Base-by-base conservation (phyloP, 2,113 vertebrate species). In the Cheirogaleus medius region DNA sequence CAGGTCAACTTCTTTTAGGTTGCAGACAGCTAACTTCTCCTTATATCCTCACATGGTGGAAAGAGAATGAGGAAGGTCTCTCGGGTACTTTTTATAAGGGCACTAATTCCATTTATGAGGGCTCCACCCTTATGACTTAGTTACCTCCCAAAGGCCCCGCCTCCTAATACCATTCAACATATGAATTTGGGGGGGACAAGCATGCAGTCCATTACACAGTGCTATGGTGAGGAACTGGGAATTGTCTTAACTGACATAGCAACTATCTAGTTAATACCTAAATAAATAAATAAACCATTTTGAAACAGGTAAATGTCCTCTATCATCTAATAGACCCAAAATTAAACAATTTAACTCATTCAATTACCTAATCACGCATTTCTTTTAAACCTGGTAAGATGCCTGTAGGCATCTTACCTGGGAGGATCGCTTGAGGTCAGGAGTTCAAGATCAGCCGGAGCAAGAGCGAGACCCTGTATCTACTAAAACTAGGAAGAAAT, bases 241-340 rank as follows among this genome's bases (percentile, higher is more conserved):
- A 34, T 71, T 27, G 27, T 12, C 71, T 60, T 68, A 89, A 82
- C 52, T 87, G 15, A 78, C 76, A 66, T 74, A 56, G 77, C 37
- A 92, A 83, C 73, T 32, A 52, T 64, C 47, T 47, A 69, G 91
- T 66, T 90, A 56, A 34, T 68, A 47, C 32, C 25, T 68, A 76
- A 90, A 71, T 32, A 27, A 60, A n/a, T 39, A 71, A 94, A 74
- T 63, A 89, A 89, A 60, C 14, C 49, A 92, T 68, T 90, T 74
- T 93, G 77, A 85, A 97, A 88, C 2, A 66, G 39, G 1, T 74
- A 77, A 90, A 42, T 69, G 58, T 64, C 27, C 13, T 77, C 80
- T 92, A 29, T 91, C 97, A 71, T 34, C 81, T 73, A 87, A 87
- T 29, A 82, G 78, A 93, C 37, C 9, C 49, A 18, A 96, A 91